Base-by-base conservation (phyloP, 1,140 invertebrate genomes). In the Coelopa frigida region DNA sequence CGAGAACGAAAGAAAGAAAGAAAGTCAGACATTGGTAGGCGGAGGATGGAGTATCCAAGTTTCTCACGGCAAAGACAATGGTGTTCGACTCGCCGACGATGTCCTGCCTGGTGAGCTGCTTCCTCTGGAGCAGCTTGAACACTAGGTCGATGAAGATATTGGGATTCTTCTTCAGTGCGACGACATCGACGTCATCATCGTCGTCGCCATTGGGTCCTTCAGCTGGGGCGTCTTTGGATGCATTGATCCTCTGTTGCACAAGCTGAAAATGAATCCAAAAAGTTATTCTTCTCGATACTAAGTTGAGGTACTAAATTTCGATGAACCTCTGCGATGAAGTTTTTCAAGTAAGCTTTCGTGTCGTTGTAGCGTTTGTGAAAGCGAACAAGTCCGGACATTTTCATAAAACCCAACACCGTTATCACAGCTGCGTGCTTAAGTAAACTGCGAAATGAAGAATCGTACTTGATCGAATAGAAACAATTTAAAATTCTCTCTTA, bases 11-110 rank as follows among this genome's bases (percentile, higher is more conserved):
- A 33, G 27, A 8, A 8, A 36, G n/a, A 36, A 36, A 15, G 5
- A 36, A 36, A 7, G 18, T 15, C n/a, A 7, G n/a, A 5, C 18
- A 14, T n/a, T n/a, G n/a, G n/a, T n/a, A n/a, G n/a, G n/a, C n/a
- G n/a, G n/a, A n/a, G n/a, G n/a, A n/a, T n/a, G n/a, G n/a, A n/a
- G n/a, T n/a, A n/a, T n/a, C 22, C 11, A 17, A 27, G 15, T 36
- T 35, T 26, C 44, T 32, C 32, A 46, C 44, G 7, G 44, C 44
- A 6, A 27, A 20, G 14, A 46, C 44, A 20, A 46, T 46, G 15
- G 35, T 46, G 14, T 39, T 46, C 2, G 44, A 5, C 40, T 46
- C 44, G 2, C 24, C 24, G 32, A 46, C 40, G n/a, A 46, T 18
- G 20, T 39, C 36, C 22, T 46, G 24, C 8, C 26, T 18, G 18